A percentile compares a stretch with the other conserved stretches of the same genome.
phyloP scores from a whole-genome alignment of 2,797 vertebrate species.

The Leuciscus waleckii region DNA sequence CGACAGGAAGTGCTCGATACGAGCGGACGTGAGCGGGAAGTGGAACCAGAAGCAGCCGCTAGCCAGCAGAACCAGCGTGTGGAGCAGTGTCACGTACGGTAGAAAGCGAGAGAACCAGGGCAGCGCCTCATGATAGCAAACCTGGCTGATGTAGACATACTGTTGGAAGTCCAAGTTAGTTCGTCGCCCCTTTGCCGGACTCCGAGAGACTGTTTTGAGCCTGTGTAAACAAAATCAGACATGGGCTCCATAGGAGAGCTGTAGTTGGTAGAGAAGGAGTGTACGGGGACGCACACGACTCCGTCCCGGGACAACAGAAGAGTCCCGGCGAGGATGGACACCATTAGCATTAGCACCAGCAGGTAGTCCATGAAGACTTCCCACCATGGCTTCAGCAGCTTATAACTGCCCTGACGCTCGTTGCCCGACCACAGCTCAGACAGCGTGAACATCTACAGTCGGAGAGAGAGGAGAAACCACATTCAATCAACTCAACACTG shows the following conservation, averaged over 20 bases:
- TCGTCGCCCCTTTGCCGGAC: slow-evolving; percentile 65
- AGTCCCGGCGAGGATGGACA: slow-evolving; percentile 81
- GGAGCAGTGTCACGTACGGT: slow-evolving; percentile 82
- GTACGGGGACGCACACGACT: slow-evolving; percentile 81
- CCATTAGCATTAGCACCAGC: slow-evolving; percentile 83
- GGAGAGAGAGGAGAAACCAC: not conserved
- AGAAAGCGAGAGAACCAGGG: slow-evolving; percentile 83
- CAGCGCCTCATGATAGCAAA: slow-evolving; percentile 84
- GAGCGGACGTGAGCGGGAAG: slow-evolving; percentile 84
- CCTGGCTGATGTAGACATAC: slow-evolving; percentile 82
- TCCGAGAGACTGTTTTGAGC: not conserved
- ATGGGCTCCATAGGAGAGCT: not conserved
- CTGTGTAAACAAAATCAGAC: slow-evolving; percentile 10
- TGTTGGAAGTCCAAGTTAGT: slow-evolving; percentile 84
- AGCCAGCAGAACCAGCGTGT: slow-evolving; percentile 80
- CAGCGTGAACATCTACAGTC: slow-evolving; percentile 79
- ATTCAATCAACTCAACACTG: not conserved
- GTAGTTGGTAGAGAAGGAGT: slow-evolving; percentile 46
- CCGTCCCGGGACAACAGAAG: slow-evolving; percentile 80
- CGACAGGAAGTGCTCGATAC: slow-evolving; percentile 84
- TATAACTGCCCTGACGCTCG: slow-evolving; percentile 75
- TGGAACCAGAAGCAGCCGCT: slow-evolving; percentile 87
- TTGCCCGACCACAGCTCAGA: slow-evolving; percentile 78
- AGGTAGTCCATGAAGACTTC: slow-evolving; percentile 87
- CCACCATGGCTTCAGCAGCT: slow-evolving; percentile 87